Percentiles rank a stretch among this genome's conserved stretches.
Conservation (phyloP, 2,797 vertebrate genomes). For the Typhlichthys eigenmanni region DNA sequence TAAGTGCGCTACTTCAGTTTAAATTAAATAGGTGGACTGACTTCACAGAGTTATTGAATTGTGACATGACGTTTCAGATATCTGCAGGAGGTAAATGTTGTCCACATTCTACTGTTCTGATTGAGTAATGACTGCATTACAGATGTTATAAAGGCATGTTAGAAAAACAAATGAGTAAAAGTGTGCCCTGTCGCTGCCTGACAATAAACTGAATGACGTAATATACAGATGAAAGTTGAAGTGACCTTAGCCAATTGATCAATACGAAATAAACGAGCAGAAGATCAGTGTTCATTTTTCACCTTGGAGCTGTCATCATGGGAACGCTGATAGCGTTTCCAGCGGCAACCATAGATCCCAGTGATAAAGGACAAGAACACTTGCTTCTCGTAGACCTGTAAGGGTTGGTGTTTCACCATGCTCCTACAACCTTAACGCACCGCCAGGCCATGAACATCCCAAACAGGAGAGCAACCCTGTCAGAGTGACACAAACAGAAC, state of each 20-base stretch:
- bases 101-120: not conserved
- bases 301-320: constrained; percentile 96
- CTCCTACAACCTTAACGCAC: constrained; percentile 81
- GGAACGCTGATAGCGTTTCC: constrained; percentile 98
- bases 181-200: not conserved
- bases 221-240: not conserved
- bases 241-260: not conserved
- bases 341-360: constrained; percentile 97
- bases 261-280: too few species aligned
- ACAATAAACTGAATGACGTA: not conserved
- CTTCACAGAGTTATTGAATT: not conserved
- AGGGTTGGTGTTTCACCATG: constrained; percentile 98
- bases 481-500: constrained; percentile 8
- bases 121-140: not conserved
- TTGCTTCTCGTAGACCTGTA: constrained; percentile 99
- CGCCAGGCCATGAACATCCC: constrained; percentile 80
- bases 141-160: not conserved
- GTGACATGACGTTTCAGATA: not conserved
- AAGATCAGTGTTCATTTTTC: constrained; percentile 39
- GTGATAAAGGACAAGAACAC: constrained; percentile 95
- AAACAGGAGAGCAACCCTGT: constrained; percentile 74
- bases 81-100: too few species aligned
- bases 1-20: not conserved
- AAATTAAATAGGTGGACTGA: not conserved
- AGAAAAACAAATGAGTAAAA: not conserved